phyloP scores from a whole-genome alignment of 37 sponge, comb jelly and placozoan genomes.

The Halichondria panicea region DNA sequence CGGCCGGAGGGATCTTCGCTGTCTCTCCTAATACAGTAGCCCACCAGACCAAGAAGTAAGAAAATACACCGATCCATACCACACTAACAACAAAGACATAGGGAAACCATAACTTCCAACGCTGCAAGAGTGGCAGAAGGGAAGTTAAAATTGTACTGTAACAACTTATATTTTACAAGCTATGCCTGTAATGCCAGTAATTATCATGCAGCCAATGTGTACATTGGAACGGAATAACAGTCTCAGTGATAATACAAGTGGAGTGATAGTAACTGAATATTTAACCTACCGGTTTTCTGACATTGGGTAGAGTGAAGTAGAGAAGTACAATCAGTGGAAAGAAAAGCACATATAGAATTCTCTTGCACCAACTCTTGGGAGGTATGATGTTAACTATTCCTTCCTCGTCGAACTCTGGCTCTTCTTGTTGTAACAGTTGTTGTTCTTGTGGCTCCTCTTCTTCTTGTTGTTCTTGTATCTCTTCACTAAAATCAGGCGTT shows the following conservation, averaged over 20 bases:
- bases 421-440: too few species aligned
- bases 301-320: background rate
- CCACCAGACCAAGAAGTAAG: conserved; percentile 1
- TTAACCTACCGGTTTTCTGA: background rate
- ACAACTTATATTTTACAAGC: too few species aligned
- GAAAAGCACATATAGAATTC: background rate
- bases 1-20: background rate
- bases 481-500: background rate
- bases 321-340: background rate
- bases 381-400: background rate
- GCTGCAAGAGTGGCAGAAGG: background rate
- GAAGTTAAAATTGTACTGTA: background rate
- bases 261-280: background rate
- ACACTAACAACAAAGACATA: background rate
- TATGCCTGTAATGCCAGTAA: background rate
- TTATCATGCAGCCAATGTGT: background rate
- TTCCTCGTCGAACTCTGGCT: background rate
- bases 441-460: background rate
- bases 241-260: background rate
- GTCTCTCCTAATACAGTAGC: background rate
- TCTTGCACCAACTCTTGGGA: background rate
- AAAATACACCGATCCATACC: background rate
- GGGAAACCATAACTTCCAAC: background rate
- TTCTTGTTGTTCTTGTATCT: background rate
- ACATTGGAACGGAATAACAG: background rate